Evolutionary conservation across 2,797 vertebrate species (phyloP), one percentile per base, ranked within the genome.

Genomic region (Podargus strigoides): DNA sequence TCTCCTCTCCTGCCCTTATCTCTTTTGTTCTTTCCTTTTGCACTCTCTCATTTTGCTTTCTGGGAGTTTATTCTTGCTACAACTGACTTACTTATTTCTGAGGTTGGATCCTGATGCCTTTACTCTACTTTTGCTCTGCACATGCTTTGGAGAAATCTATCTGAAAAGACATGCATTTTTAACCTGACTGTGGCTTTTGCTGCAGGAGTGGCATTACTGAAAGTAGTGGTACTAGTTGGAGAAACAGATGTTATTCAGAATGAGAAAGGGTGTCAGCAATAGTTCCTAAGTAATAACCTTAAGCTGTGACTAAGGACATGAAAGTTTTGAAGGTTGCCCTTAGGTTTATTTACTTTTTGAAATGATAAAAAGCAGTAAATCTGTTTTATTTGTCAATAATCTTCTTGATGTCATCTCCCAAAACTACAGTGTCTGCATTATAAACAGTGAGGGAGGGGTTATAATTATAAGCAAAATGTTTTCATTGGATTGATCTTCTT

Each of bases 1-100:
- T 93, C 70, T 89, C 64, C 41, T 70, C 72, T 92, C 68, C 70
- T 75, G 85, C 24, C 64, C 94, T 73, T 93, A 88, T 88, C 73
- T 90, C 74, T 83, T 86, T 73, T 59, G 46, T 84, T 84, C 64
- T 10, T 85, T 94, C 73, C 53, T 83, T 95, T 87, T 85, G 59
- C 2, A 0, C 10, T 13, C 46, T 47, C 52, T 83, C 26, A 26
- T 92, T 93, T 93, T 92, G 56, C 32, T 72, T 91, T 64, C 36
- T 50, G 52, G 14, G 53, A 80, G 37, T 41, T 91, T 68, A 34
- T 75, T 81, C 62, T n/a, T 81, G 58, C 58, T 89, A 68, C 46
- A 84, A 72, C 14, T 77, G 46, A 26, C 22, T 91, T 37, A 23
- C 42, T 77, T 56, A 53, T 84, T 91, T 85, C 62, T 88, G 41